phyloP scores from a whole-genome alignment of 2,797 vertebrate genomes.

The Thunnus albacares region DNA sequence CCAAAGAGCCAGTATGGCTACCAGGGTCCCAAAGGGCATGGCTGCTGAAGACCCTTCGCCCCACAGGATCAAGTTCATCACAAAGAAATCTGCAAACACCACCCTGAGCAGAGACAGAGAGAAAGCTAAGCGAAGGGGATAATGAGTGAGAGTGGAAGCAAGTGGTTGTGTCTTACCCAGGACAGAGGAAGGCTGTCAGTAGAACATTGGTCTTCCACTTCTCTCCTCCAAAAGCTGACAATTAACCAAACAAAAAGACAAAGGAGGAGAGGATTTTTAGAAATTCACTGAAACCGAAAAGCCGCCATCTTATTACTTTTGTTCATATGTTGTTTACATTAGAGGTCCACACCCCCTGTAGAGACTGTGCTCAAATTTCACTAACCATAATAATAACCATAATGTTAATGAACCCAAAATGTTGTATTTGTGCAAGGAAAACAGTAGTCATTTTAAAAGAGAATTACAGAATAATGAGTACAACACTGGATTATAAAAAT shows the following conservation, averaged over 20 bases:
- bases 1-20: slow-evolving; percentile 95
- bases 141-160: not conserved
- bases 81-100: slow-evolving; percentile 95
- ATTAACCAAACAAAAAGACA: not conserved
- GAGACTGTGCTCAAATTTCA: not conserved
- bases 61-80: slow-evolving; percentile 97
- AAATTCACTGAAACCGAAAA: not conserved
- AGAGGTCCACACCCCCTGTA: not conserved
- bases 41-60: slow-evolving; percentile 95
- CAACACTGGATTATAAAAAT: not conserved
- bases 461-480: no score
- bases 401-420: not conserved
- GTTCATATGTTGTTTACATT: not conserved
- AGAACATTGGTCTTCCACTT: slow-evolving; percentile 98
- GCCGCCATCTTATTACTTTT: not conserved
- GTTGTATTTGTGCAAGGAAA: no score
- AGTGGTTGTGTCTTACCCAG: slow-evolving; percentile 86
- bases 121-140: no score
- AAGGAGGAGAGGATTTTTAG: not conserved
- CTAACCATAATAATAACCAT: not conserved
- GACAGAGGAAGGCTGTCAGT: slow-evolving; percentile 94
- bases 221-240: slow-evolving; percentile 89
- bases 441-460: no score
- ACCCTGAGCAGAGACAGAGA: slow-evolving; percentile 82
- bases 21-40: slow-evolving; percentile 94